These are phyloP conservation scores for Setipinna tenuifilis DNA, from an alignment of 2,797 vertebrate species.

Conservation along the genomic window DNA sequence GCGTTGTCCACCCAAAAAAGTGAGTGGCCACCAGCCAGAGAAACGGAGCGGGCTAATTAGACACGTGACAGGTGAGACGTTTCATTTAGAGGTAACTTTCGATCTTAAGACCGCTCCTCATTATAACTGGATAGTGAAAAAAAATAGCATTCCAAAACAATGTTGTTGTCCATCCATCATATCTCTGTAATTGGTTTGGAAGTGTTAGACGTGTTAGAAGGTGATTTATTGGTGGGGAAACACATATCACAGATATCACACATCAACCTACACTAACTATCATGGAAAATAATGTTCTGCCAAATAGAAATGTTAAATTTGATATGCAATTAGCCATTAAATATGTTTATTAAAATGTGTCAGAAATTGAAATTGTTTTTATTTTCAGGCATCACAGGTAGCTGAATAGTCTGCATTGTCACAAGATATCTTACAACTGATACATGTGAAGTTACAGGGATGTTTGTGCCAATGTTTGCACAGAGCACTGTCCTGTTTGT, in stretches of 20 bases:
- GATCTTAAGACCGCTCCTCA: neutral
- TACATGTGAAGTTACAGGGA: neutral
- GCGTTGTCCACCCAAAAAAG: constrained; percentile 74
- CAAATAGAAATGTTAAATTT: too few relatives aligned
- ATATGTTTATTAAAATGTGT: too few relatives aligned
- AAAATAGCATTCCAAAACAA: neutral
- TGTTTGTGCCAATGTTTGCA: neutral
- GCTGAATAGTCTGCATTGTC: too few relatives aligned
- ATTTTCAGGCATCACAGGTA: too few relatives aligned
- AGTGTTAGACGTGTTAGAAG: neutral
- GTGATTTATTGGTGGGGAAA: neutral
- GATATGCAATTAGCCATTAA: too few relatives aligned
- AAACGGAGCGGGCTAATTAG: constrained; percentile 58
- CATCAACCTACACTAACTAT: too few relatives aligned
- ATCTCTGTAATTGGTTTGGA: neutral
- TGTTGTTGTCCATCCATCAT: neutral
- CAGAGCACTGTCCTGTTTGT: neutral
- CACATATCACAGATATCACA: neutral
- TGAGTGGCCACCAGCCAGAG: constrained; percentile 73
- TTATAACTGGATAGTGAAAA: neutral
- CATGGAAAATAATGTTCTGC: too few relatives aligned
- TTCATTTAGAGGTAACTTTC: constrained; percentile 23
- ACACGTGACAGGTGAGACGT: constrained; percentile 49
- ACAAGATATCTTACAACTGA: too few relatives aligned
- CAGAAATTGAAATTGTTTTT: too few relatives aligned